Percentiles rank a stretch among this genome's conserved stretches.
phyloP scores from a whole-genome alignment of 2,888 invertebrate species.

The Microctonus aethiopoides region DNA sequence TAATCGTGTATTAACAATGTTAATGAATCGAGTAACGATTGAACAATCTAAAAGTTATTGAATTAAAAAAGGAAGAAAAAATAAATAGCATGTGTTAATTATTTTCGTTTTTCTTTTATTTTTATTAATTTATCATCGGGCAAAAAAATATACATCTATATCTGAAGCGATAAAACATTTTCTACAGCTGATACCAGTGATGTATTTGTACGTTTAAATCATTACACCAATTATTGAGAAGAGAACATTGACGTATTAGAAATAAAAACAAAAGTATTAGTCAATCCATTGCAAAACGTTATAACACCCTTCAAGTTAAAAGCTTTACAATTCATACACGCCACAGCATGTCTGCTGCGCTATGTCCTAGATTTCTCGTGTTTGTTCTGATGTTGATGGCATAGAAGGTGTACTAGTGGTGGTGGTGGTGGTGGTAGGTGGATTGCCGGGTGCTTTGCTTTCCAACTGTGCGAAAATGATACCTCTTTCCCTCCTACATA shows the following conservation, averaged over 20 bases:
- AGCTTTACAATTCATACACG: conserved; percentile 16
- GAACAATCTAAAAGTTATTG: neutral
- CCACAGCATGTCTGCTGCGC: neutral
- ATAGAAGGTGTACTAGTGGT: neutral
- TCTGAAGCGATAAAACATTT: neutral
- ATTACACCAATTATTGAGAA: neutral
- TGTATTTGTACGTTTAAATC: neutral
- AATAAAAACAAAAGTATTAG: neutral
- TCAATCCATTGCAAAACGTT: neutral
- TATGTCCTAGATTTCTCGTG: conserved; percentile 22
- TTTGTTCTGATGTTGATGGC: conserved; percentile 24
- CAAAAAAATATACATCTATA: too few relatives aligned
- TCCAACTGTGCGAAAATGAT: conserved; percentile 26
- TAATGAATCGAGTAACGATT: neutral
- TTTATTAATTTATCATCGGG: neutral
- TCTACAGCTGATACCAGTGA: neutral
- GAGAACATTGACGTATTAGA: neutral
- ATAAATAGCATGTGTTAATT: too few relatives aligned
- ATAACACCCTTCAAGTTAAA: conserved; percentile 5
- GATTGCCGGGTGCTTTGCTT: conserved; percentile 4
- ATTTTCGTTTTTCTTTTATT: neutral
- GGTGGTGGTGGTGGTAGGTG: too few relatives aligned
- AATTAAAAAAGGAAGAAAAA: neutral
- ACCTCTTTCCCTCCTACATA: neutral
- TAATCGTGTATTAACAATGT: neutral